Evolutionary conservation across 2,888 invertebrate species (phyloP).

Genomic region (Vannuccia rotundouncinata): DNA sequence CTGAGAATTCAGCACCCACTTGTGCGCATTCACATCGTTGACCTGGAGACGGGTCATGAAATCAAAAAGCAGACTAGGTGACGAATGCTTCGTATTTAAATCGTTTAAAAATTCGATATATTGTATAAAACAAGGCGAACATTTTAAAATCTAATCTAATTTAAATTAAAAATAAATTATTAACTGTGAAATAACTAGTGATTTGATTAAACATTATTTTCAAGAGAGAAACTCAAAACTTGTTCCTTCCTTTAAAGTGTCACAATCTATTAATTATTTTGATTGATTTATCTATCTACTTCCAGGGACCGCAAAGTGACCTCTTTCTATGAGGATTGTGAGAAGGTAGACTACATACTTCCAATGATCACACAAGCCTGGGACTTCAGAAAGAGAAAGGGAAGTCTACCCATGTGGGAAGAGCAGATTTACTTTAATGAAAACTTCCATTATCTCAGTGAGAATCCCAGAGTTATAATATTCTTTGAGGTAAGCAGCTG

Average conservation of each 20-base stretch:
- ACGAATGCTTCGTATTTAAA: too few species aligned
- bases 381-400: constrained; percentile 61
- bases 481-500: constrained; percentile 59
- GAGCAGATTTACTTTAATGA: constrained; percentile 65
- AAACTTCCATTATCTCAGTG: constrained; percentile 56
- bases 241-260: too few species aligned
- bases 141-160: background rate
- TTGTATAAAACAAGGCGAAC: background rate
- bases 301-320: constrained; percentile 57
- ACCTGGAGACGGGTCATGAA: constrained; percentile 61
- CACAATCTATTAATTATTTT: background rate
- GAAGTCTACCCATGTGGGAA: constrained; percentile 63
- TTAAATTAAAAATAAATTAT: too few species aligned
- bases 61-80: constrained; percentile 58
- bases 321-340: constrained; percentile 57
- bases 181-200: too few species aligned
- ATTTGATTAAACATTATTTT: too few species aligned
- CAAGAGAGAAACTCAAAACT: too few species aligned
- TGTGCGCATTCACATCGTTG: constrained; percentile 63
- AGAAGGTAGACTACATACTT: constrained; percentile 58
- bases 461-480: constrained; percentile 56
- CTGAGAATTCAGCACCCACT: constrained; percentile 63
- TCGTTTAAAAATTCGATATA: too few species aligned
- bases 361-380: constrained; percentile 64
- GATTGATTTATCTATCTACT: background rate